These are phyloP conservation scores for Paedocypris micromegethes DNA, from an alignment of 2,797 vertebrate species.

Conservation along the genomic window DNA sequence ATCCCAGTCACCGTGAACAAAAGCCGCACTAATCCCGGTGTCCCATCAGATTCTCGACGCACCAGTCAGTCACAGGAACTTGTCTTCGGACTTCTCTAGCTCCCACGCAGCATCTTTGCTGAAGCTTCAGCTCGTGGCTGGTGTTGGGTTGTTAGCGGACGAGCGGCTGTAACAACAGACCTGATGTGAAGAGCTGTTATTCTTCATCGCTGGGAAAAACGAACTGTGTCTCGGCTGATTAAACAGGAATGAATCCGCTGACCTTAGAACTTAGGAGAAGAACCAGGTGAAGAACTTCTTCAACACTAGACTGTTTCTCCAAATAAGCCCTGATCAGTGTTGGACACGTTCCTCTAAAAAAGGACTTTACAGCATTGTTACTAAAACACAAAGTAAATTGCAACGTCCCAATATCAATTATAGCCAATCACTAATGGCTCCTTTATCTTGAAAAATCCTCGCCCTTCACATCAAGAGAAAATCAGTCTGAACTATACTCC, in stretches of 20 bases:
- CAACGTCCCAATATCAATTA: no score
- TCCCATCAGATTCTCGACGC: constrained; percentile 76
- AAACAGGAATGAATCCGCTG: background rate
- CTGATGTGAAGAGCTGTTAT: constrained; percentile 73
- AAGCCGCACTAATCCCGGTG: constrained; percentile 74
- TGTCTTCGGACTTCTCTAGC: constrained; percentile 70
- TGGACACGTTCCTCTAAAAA: no score
- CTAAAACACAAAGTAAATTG: no score
- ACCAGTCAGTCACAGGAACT: constrained; percentile 70
- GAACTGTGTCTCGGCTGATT: constrained; percentile 45
- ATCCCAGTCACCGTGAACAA: constrained; percentile 68
- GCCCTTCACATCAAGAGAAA: no score
- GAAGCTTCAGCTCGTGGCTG: constrained; percentile 70
- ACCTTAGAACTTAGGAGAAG: no score
- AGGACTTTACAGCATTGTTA: no score
- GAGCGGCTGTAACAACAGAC: constrained; percentile 73
- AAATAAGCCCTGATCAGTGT: no score
- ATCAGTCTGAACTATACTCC: no score
- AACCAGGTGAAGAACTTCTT: no score
- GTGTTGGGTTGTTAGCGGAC: constrained; percentile 66
- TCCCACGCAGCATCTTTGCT: constrained; percentile 71
- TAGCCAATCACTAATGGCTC: no score
- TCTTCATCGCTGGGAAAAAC: constrained; percentile 64
- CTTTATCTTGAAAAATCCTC: no score
- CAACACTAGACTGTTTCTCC: no score